phyloP scores from a whole-genome alignment of 1,140 invertebrate species.

The Trachymyrmex septentrionalis region DNA sequence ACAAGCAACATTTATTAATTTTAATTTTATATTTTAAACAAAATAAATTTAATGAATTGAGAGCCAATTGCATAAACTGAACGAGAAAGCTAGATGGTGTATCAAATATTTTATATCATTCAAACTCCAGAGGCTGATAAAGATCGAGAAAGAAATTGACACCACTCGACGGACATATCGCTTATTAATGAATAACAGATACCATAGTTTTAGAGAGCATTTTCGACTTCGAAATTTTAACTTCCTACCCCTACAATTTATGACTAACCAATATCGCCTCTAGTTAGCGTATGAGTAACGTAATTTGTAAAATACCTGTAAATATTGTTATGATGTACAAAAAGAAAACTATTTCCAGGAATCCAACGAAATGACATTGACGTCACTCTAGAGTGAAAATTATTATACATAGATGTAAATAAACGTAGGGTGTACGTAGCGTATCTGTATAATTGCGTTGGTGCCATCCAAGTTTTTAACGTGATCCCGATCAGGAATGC shows the following conservation, averaged over 20 bases:
- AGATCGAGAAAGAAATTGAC: constrained; percentile 57
- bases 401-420: constrained; percentile 84
- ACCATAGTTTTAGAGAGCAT: constrained; percentile 78
- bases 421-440: constrained; percentile 79
- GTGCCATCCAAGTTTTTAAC: constrained; percentile 72
- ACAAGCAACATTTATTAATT: constrained; percentile 12
- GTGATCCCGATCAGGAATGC: constrained; percentile 30
- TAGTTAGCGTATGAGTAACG: constrained; percentile 75
- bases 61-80: constrained; percentile 35
- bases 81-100: constrained; percentile 58
- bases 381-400: constrained; percentile 79
- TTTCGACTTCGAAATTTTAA: constrained; percentile 77
- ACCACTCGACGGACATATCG: constrained; percentile 81
- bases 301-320: constrained; percentile 84
- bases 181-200: constrained; percentile 80
- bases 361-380: constrained; percentile 77
- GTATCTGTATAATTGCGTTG: constrained; percentile 72
- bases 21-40: constrained; percentile 3
- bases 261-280: constrained; percentile 75
- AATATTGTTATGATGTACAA: constrained; percentile 85
- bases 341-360: constrained; percentile 77
- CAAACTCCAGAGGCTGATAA: constrained; percentile 51
- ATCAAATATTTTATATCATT: constrained; percentile 76
- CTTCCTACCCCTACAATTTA: constrained; percentile 72
- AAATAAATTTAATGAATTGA: background rate